Percentiles rank a stretch among this genome's conserved stretches.
These are phyloP conservation scores for Mesorhabditis belari DNA, from an alignment of 2,888 invertebrate genomes.

Conservation along the genomic window DNA sequence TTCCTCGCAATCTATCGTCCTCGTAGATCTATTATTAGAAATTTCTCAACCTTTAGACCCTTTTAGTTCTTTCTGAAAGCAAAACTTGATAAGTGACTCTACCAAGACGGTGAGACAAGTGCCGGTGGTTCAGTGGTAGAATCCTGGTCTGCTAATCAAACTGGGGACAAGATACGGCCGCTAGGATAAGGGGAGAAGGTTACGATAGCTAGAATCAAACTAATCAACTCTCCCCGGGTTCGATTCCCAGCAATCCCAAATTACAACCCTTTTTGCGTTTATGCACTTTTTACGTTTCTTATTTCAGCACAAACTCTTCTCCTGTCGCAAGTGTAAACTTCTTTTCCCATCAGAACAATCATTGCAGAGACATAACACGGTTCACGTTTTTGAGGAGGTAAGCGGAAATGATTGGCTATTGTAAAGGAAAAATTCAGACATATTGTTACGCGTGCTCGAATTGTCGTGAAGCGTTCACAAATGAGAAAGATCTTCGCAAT, in stretches of 20 bases:
- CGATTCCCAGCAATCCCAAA: slow-evolving; percentile 49
- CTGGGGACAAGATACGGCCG: too few species aligned
- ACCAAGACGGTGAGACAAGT: too few species aligned
- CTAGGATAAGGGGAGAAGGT: too few species aligned
- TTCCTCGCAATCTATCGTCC: too few species aligned
- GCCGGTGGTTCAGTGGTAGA: slow-evolving; percentile 49
- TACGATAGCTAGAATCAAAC: too few species aligned
- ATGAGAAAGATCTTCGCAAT: slow-evolving; percentile 26
- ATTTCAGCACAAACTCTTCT: slow-evolving; percentile 34
- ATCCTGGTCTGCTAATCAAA: slow-evolving; percentile 49
- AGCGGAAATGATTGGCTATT: slow-evolving; percentile 4
- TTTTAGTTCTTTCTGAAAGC: too few species aligned
- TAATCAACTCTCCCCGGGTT: too few species aligned
- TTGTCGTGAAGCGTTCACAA: slow-evolving; percentile 20
- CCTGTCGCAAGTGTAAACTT: slow-evolving; percentile 47
- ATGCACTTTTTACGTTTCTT: too few species aligned
- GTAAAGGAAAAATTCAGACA: neutral
- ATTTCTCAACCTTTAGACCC: too few species aligned
- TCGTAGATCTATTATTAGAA: too few species aligned
- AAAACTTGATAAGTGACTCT: too few species aligned
- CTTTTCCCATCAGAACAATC: slow-evolving; percentile 46
- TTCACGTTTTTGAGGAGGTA: slow-evolving; percentile 41
- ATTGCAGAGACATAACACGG: slow-evolving; percentile 44
- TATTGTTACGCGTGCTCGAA: neutral
- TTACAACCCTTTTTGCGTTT: neutral